Evolutionary conservation across 1,140 invertebrate species (phyloP), one percentile per base, ranked within the genome.

Genomic region (Penaeus vannamei): DNA sequence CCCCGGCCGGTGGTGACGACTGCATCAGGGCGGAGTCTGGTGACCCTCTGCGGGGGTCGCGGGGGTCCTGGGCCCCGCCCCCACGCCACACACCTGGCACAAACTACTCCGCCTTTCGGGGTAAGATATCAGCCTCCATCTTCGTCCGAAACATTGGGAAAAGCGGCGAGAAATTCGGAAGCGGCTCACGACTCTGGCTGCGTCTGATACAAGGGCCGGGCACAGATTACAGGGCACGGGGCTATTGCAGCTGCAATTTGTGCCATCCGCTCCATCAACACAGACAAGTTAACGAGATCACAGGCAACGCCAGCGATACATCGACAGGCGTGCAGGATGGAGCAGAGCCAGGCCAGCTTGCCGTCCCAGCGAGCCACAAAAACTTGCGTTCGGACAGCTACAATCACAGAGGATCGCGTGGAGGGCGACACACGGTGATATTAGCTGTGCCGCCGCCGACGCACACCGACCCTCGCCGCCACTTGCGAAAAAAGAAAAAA

Each of bases 201-300:
- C 81, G 69, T 59, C 59, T 84, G 87, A 77, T 79, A 84, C 82
- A 89, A 85, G 82, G 87, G 87, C 87, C 87, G 87, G 87, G 82
- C 87, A 84, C 82, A 89, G 87, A 89, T 89, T 89, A 89, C 87
- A 89, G 87, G 87, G 87, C 87, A 89, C 87, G 87, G 87, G 83
- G 87, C 87, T 84, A 89, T 89, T 89, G 87, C 82, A 89, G 83
- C 87, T 89, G 87, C 87, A 89, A 89, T 89, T 89, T 89, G 87
- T 89, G 87, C 87, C 87, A 89, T 89, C 87, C 87, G 87, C 87
- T 89, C 87, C 87, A 89, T 89, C 87, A 89, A 89, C 87, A 89
- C 87, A 89, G 87, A 89, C 87, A 89, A 89, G 87, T 89, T 89
- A 89, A 89, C 87, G 87, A 89, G 87, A 89, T 89, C 87, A 89